Conservation (phyloP, 2,888 invertebrate species). For the Saturnia pavonia region DNA sequence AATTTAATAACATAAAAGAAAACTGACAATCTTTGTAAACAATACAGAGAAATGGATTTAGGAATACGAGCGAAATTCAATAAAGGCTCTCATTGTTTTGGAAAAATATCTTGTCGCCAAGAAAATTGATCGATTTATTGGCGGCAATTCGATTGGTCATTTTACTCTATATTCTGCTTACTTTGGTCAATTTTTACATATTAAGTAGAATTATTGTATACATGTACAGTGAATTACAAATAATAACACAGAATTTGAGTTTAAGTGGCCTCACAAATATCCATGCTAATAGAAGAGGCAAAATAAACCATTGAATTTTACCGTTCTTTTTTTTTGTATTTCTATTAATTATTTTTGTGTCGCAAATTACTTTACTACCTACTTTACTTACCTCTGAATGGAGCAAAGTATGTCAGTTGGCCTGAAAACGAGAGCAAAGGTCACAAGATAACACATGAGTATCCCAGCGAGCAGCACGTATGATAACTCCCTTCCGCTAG, state of each 20-base stretch:
- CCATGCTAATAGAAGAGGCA: no score
- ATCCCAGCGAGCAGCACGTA: slow-evolving; percentile 95
- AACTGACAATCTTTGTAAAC: neutral
- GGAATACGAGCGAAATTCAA: neutral
- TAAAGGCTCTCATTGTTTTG: neutral
- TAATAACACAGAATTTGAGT: no score
- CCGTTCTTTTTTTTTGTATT: no score
- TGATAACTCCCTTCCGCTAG: slow-evolving; percentile 94
- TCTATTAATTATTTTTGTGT: no score
- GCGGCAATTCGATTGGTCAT: neutral
- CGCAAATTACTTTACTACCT: neutral
- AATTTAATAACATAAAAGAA: neutral
- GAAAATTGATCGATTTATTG: neutral
- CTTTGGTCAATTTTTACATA: neutral
- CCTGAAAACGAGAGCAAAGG: slow-evolving; percentile 93
- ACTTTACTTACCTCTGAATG: slow-evolving; percentile 87
- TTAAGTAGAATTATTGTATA: neutral
- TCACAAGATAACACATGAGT: slow-evolving; percentile 94
- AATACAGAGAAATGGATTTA: neutral
- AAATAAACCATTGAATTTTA: no score
- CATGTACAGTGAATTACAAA: no score
- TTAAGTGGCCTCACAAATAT: no score
- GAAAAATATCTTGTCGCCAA: neutral
- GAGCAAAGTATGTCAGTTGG: slow-evolving; percentile 95
- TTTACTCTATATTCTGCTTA: neutral